A percentile compares a stretch with the other conserved stretches of the same genome.
Conservation (phyloP, 1,140 invertebrate genomes). For the Carposina sasakii region DNA sequence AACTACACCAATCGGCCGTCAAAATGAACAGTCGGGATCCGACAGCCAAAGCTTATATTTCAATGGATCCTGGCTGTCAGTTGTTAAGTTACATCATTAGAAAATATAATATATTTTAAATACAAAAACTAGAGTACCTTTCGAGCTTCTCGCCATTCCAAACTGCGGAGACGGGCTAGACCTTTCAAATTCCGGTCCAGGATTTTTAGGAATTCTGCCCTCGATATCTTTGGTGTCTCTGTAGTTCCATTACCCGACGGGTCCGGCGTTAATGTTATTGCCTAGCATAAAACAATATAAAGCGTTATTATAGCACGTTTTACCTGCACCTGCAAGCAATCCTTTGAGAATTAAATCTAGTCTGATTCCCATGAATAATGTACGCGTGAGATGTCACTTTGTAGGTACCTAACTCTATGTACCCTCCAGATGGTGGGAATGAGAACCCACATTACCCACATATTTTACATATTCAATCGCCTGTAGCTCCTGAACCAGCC, state of each 20-base stretch:
- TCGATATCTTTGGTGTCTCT: slow-evolving; percentile 56
- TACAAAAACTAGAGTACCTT: slow-evolving; percentile 33
- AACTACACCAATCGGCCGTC: background rate
- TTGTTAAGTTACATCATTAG: background rate
- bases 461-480: too few species aligned
- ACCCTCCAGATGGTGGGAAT: too few species aligned
- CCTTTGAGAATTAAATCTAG: too few species aligned
- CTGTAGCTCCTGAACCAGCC: too few species aligned
- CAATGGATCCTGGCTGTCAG: background rate
- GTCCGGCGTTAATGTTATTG: slow-evolving; percentile 29
- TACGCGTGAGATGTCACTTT: too few species aligned
- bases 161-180: slow-evolving; percentile 52
- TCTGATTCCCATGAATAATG: too few species aligned
- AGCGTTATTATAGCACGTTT: too few species aligned
- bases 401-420: too few species aligned
- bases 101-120: background rate
- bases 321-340: too few species aligned
- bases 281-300: too few species aligned
- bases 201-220: slow-evolving; percentile 61
- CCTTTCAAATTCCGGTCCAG: slow-evolving; percentile 66
- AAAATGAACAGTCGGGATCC: background rate
- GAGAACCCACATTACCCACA: too few species aligned
- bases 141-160: slow-evolving; percentile 63
- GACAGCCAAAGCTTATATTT: background rate
- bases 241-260: slow-evolving; percentile 43